These are phyloP conservation scores for Psittacula echo DNA, from an alignment of 2,797 vertebrate genomes.

Conservation along the genomic window DNA sequence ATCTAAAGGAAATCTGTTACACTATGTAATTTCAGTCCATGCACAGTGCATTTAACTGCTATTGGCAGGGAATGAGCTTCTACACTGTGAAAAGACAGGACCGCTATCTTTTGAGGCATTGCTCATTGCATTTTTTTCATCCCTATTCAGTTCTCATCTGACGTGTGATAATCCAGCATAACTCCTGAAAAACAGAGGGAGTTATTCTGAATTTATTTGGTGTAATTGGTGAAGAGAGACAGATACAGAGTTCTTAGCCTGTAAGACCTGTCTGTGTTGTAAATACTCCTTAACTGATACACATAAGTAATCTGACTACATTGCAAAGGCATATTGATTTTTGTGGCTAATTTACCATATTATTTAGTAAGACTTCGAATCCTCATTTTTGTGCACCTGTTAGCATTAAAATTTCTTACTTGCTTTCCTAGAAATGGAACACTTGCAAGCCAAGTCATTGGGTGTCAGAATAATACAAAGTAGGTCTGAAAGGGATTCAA, in stretches of 20 bases:
- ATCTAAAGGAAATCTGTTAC: not conserved
- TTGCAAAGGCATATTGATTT: not conserved
- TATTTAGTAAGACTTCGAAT: not conserved
- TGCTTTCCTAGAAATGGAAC: not conserved
- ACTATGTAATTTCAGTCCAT: rapidly evolving
- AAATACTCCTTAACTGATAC: not conserved
- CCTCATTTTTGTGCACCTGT: not conserved
- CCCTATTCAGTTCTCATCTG: not conserved
- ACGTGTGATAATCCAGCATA: not conserved
- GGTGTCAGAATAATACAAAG: not conserved
- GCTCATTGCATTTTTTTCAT: not conserved
- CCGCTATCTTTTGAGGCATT: not conserved
- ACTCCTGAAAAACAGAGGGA: not conserved
- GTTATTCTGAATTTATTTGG: not conserved
- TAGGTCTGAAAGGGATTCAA: not conserved
- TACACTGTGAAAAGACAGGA: not conserved
- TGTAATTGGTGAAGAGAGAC: not conserved
- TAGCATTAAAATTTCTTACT: not conserved
- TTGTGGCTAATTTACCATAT: not conserved
- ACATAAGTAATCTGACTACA: not conserved
- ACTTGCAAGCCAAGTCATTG: not conserved
- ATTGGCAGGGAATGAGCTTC: not conserved
- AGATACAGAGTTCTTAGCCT: not conserved
- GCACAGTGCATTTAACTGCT: not conserved
- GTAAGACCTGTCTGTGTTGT: not conserved